A percentile compares a stretch with the other conserved stretches of the same genome.
phyloP scores from a whole-genome alignment of 2,113 vertebrate species.

The Cepphus grylle region DNA sequence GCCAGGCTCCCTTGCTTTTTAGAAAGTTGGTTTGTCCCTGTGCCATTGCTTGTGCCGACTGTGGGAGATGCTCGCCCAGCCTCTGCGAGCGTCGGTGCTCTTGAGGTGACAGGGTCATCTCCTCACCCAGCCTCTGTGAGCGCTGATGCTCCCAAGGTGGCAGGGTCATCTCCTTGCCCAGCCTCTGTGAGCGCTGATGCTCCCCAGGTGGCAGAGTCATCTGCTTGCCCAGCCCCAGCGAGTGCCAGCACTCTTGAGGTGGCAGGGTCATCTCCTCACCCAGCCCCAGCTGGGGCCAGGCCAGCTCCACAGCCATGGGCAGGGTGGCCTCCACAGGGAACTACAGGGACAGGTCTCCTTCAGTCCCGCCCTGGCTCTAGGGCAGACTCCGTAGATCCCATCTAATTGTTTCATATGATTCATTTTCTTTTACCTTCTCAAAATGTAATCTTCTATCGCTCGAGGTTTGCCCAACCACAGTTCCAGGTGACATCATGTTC shows the following conservation, averaged over 20 bases:
- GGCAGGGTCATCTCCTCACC: not conserved
- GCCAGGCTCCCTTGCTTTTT: accelerated
- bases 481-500: not conserved
- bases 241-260: not conserved
- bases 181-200: not conserved
- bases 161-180: not conserved
- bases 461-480: not conserved
- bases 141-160: no score
- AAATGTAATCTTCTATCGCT: accelerated
- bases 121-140: not conserved
- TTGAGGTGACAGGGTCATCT: accelerated
- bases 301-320: not conserved
- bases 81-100: not conserved
- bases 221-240: not conserved
- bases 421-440: not conserved
- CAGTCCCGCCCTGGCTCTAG: not conserved
- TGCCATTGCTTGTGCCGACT: not conserved
- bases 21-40: not conserved
- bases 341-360: not conserved
- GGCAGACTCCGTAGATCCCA: not conserved
- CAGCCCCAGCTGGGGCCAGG: not conserved
- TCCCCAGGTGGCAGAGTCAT: not conserved
- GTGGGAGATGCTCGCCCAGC: not conserved
- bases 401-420: not conserved
- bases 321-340: not conserved